A percentile compares a stretch with the other conserved stretches of the same genome.
These are phyloP conservation scores for Phyllotis vaccarum DNA, from an alignment of 2,797 vertebrate genomes.

Conservation along the genomic window DNA sequence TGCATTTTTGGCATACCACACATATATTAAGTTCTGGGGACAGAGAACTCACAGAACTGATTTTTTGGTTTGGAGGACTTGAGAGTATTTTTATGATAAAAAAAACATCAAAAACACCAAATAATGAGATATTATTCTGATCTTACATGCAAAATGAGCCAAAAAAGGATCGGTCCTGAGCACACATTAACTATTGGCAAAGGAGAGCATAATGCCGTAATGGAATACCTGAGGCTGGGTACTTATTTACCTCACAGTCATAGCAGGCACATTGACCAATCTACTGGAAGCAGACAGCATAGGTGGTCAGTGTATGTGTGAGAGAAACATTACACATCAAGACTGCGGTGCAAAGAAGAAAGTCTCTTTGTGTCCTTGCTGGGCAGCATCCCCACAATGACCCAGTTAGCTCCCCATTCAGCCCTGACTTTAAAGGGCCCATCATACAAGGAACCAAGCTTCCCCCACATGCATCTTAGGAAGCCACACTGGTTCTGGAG, in stretches of 20 bases:
- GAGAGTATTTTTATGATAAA: neutral
- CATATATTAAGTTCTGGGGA: neutral
- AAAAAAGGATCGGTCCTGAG: neutral
- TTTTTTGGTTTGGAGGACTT: neutral
- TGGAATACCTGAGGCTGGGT: neutral
- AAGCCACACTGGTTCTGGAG: neutral
- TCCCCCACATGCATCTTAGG: neutral
- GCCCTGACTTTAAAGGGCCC: too few relatives aligned
- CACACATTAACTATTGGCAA: neutral
- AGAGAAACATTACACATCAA: neutral
- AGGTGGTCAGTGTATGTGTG: too few relatives aligned
- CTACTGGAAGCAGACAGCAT: neutral
- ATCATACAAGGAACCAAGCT: neutral
- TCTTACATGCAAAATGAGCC: neutral
- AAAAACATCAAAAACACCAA: neutral
- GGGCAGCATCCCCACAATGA: neutral
- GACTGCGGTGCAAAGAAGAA: neutral
- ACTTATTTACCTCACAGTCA: neutral
- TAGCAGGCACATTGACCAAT: neutral
- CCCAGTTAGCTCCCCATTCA: too few relatives aligned
- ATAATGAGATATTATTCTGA: neutral
- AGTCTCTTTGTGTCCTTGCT: neutral
- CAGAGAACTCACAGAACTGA: neutral
- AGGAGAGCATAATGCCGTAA: neutral
- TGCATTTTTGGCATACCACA: neutral